Evolutionary conservation across 1,140 invertebrate species (phyloP), one percentile per base, ranked within the genome.

Genomic region (Drosophila asahinai): DNA sequence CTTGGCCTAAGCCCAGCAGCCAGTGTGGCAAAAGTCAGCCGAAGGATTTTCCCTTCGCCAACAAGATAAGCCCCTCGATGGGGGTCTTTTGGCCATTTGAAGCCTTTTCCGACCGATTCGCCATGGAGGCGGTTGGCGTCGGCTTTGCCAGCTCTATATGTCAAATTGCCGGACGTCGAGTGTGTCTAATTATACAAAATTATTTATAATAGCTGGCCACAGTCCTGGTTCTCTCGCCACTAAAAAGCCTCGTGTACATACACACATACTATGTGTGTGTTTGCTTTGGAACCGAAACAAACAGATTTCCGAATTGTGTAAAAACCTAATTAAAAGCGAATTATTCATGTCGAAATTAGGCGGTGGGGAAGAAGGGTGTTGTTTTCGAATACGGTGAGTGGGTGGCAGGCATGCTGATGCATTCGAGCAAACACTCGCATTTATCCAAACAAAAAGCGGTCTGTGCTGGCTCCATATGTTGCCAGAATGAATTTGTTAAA

Each of bases 161-260:
- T 87, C 83, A 87, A 83, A 74, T 67, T 49, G 52, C 67, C 79
- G 83, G 67, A 83, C 83, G 64, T 66, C 84, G 79, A 89, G 86
- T 89, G 84, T 89, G 81, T 89, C 86, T 89, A 89, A 89, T 89
- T 89, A 86, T 90, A 80, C 71, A 90, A 90, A 90, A 89, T 89
- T 89, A 89, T 89, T 89, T 89, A 89, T 89, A 89, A 90, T 90
- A 83, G 78, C 72, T 57, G 36, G 74, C 77, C 75, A 63, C 80
- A 82, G 43, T 49, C 42, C 61, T 61, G 48, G 67, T 59, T 45
- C 22, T 12, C 36, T 48, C 25, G 11, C 5, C 36, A 5, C 15
- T n/a, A 40, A 40, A 40, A 40, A 40, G 14, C 38, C 14, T 15
- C 40, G 14, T 7, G 15, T n/a, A 42, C 15, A n/a, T 42, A 42